Evolutionary conservation across 2,888 invertebrate species (phyloP).

Genomic region (Sminthurides aquaticus): DNA sequence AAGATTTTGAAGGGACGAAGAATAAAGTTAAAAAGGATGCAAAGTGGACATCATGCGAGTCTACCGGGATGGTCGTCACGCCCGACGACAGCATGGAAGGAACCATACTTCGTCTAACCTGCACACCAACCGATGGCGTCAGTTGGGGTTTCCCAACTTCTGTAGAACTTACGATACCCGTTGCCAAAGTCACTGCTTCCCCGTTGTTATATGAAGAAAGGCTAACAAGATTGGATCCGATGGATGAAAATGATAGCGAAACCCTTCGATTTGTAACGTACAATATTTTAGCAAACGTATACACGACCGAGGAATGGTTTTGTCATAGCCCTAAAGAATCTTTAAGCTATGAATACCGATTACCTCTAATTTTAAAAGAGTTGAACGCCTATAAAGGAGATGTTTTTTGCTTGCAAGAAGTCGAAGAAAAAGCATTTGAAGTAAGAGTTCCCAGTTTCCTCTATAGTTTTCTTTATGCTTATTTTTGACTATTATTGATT

Average conservation of each 20-base stretch:
- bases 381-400: constrained; percentile 78
- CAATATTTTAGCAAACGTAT: constrained; percentile 84
- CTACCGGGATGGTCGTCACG: constrained; percentile 15
- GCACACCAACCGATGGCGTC: constrained; percentile 34
- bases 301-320: constrained; percentile 69
- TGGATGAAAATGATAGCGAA: constrained; percentile 24
- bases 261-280: constrained; percentile 72
- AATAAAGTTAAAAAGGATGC: constrained; percentile 1
- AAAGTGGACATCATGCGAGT: constrained; percentile 10
- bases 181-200: constrained; percentile 18
- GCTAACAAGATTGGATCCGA: constrained; percentile 28
- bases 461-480: too few relatives aligned
- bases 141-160: constrained; percentile 29
- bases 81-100: constrained; percentile 25
- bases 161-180: constrained; percentile 19
- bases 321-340: constrained; percentile 76
- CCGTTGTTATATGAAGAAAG: constrained; percentile 31
- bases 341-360: constrained; percentile 74
- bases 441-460: too few relatives aligned
- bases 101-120: constrained; percentile 28
- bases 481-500: neutral
- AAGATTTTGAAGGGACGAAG: constrained; percentile 8
- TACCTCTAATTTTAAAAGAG: constrained; percentile 76
- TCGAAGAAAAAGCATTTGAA: constrained; percentile 70
- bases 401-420: constrained; percentile 86